phyloP scores from a whole-genome alignment of 2,888 invertebrate species.

The Tetragnatha montana region DNA sequence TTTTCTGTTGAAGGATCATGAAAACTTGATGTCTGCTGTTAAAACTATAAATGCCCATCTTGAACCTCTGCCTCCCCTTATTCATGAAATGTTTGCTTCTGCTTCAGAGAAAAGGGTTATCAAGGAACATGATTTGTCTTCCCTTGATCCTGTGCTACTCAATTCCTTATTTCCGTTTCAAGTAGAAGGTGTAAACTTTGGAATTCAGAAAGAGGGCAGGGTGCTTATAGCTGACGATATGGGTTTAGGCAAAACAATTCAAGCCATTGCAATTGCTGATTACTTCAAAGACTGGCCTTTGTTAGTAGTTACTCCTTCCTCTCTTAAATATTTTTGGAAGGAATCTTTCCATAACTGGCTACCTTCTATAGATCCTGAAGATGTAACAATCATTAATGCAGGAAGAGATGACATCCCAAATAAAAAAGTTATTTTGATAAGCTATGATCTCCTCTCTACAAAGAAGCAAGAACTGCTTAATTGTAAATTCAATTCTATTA shows the following conservation, averaged over 20 bases:
- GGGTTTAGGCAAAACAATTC: slow-evolving; percentile 97
- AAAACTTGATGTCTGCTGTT: slow-evolving; percentile 49
- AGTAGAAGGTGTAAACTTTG: slow-evolving; percentile 91
- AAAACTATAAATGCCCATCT: slow-evolving; percentile 56
- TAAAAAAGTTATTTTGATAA: slow-evolving; percentile 87
- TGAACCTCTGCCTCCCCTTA: slow-evolving; percentile 41
- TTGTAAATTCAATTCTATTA: slow-evolving; percentile 81
- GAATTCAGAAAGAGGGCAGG: slow-evolving; percentile 86
- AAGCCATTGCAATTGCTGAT: slow-evolving; percentile 91
- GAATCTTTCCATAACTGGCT: slow-evolving; percentile 85
- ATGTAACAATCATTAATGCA: slow-evolving; percentile 82
- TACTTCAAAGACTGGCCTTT: slow-evolving; percentile 94
- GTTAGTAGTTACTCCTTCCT: slow-evolving; percentile 93
- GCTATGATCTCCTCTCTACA: slow-evolving; percentile 89
- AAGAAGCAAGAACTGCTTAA: slow-evolving; percentile 79
- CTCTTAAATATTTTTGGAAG: slow-evolving; percentile 86
- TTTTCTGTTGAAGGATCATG: slow-evolving; percentile 69
- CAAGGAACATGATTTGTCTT: slow-evolving; percentile 80
- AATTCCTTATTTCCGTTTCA: slow-evolving; percentile 90
- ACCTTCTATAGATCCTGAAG: slow-evolving; percentile 84
- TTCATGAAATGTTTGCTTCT: slow-evolving; percentile 56
- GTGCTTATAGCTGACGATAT: slow-evolving; percentile 97
- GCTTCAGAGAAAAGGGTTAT: slow-evolving; percentile 43
- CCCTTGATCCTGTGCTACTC: slow-evolving; percentile 83
- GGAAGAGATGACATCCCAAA: slow-evolving; percentile 84